Base-by-base conservation (phyloP, 2,888 invertebrate genomes). In the Leptarthrus brevirostris region DNA sequence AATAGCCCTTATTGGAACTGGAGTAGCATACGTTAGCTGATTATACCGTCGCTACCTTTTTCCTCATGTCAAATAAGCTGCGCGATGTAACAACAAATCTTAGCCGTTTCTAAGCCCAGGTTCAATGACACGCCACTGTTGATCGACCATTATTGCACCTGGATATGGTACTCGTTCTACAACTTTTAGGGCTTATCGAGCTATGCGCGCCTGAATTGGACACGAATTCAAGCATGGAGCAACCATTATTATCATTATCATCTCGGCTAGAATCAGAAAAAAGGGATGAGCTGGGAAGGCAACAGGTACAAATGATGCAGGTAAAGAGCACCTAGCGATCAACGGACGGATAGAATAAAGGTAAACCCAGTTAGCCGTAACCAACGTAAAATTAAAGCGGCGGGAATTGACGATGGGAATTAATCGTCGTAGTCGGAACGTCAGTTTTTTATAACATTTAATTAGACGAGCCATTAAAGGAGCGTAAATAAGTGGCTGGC, bases 271-370 rank as follows among this genome's bases (percentile, higher is more conserved):
- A 0, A 20, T 18, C n/a, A 22, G 44, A 40, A 66, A 66, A 47
- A 64, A 47, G 26, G 64, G 47, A 66, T 47, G 26, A 47, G 44
- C 64, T 24, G 47, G 16, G 16, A 47, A 47, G 24, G 47, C 44
- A 47, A 66, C 64, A 66, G 64, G 64, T 66, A 66, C 64, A 66
- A 66, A 47, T 47, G 64, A 66, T 26, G 64, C n/a, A 66, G 64
- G 64, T 47, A 26, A n/a, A 44, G 26, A 24, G 18, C 8, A 56
- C 61, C 40, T 40, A 18, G 16, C 10, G 47, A 66, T 66, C 64
- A 18, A 3, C n/a, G 10, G 14, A 3, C 26, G 24, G 26, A 64
- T 47, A 47, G 2, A 0, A 47, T 47, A 16, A 47, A 26, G 14
- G 18, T 5, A 66, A 66, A 26, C 64, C 47, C 47, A 66, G 14